Evolutionary conservation across 2,888 invertebrate genomes (phyloP), one percentile per base, ranked within the genome.

Genomic region (Lampropteryx suffumata): DNA sequence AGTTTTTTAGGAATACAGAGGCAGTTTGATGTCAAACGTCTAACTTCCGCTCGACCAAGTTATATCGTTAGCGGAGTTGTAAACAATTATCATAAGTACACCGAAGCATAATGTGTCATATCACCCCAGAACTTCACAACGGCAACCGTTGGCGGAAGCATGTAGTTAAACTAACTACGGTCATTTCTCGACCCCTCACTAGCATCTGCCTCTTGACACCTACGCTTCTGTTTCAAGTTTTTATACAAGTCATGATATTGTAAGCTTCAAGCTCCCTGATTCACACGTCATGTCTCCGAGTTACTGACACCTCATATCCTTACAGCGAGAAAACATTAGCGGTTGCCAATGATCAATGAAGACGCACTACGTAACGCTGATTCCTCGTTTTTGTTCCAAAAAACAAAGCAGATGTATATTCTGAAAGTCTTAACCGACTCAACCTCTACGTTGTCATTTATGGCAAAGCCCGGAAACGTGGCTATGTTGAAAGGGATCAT

Each of bases 121-220:
- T 39, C 39, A 60, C 70, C 67, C 64, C 57, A 59, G 64, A 61
- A 45, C 59, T 50, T 52, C 57, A 62, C 69, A 68, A 71, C 71
- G 69, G 67, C 57, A n/a, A n/a, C 69, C 67, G 73, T 75, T 73
- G 71, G 67, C 88, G 88, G 88, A 89, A 87, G 86, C 82, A 64
- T 69, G 73, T 79, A 85, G 87, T 89, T 89, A 85, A 82, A 76
- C 76, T 77, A 83, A 82, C 79, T 76, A 76, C 82, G 84, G 86
- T 85, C 84, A 87, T 75, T 52, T 72, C 72, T 69, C 77, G 81
- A 74, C 79, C 82, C 77, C 75, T 70, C 35, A 49, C 61, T 56
- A 66, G 65, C 80, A 79, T 77, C 77, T 79, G 79, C 79, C 76
- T 71, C 62, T 68, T 72, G 61, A 75, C 82, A 78, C 86, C 84